Evolutionary conservation across 2,888 invertebrate genomes (phyloP), one percentile per base, ranked within the genome.

Genomic region (Chrysopilus asiliformis): DNA sequence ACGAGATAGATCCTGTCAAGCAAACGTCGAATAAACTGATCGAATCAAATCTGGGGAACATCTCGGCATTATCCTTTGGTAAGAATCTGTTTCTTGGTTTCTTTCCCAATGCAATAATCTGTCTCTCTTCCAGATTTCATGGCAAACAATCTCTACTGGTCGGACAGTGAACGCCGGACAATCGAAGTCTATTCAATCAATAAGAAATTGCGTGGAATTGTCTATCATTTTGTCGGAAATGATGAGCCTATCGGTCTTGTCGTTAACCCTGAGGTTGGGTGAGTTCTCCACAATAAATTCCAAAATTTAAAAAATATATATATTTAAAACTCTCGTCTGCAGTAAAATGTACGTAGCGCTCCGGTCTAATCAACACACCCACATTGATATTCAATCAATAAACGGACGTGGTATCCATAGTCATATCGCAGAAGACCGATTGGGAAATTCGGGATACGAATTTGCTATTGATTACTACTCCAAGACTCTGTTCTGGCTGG

Each of bases 141-240:
- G 7, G 74, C 79, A 0, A 76, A 82, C 41, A 77, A 76, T 45
- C 57, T 89, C 0, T 89, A 85, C 56, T 74, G 81, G 64, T 63
- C 76, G 38, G 82, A 87, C 55, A 64, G 67, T 0, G 68, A 68
- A 0, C 68, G 70, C 9, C 68, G 68, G 35, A 68, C 70, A 1
- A 61, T 87, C 2, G 83, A 84, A 53, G 72, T 74, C 3, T 53
- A 76, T 9, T 81, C 75, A 0, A 48, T 83, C 30, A 62, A 61
- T 32, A 78, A 71, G 0, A 60, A 60, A 15, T 60, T 73, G 6
- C 68, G 74, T 13, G 74, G 72, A 1, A 52, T 75, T 10, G 53
- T 87, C 1, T 57, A 76, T 27, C 68, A 70, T 38, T 76, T 68
- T 48, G 53, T 65, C 1, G 66, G 68, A 1, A 65, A 68, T 2